Evolutionary conservation across 1,140 invertebrate genomes (phyloP).

Genomic region (Acromyrmex charruanus): DNA sequence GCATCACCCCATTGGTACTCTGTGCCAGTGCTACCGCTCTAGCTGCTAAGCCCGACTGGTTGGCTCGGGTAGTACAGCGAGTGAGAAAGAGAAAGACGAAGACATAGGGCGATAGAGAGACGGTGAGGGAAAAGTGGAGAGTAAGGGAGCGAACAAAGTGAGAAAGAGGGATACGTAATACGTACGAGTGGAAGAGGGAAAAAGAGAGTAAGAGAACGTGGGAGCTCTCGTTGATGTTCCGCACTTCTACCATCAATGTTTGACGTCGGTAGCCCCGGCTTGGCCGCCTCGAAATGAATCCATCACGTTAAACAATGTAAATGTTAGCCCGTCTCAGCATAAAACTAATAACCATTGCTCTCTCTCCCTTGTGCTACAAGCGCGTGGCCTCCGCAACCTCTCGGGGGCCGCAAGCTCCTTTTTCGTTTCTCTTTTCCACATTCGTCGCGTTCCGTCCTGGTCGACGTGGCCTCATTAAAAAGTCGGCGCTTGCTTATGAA

Average conservation of each 20-base stretch:
- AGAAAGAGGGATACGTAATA: constrained; percentile 34
- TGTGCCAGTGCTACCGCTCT: constrained; percentile 46
- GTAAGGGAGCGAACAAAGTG: constrained; percentile 41
- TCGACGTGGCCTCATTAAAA: constrained; percentile 71
- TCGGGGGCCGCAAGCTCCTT: constrained; percentile 68
- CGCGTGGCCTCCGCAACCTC: constrained; percentile 67
- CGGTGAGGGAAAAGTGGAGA: constrained; percentile 44
- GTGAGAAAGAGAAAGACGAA: constrained; percentile 50
- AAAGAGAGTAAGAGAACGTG: constrained; percentile 32
- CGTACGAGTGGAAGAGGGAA: constrained; percentile 18
- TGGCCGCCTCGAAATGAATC: constrained; percentile 83
- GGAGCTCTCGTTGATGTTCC: constrained; percentile 73
- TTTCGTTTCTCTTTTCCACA: constrained; percentile 48
- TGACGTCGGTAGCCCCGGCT: constrained; percentile 78
- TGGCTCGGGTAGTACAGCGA: constrained; percentile 45
- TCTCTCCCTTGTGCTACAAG: constrained; percentile 68
- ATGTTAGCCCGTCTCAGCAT: constrained; percentile 85
- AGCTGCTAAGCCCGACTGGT: constrained; percentile 70
- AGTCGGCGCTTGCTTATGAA: constrained; percentile 64
- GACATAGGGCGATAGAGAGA: constrained; percentile 50
- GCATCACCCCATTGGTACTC: constrained; percentile 78
- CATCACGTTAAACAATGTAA: constrained; percentile 86
- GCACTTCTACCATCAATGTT: constrained; percentile 80
- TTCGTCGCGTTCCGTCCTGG: constrained; percentile 44
- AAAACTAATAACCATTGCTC: constrained; percentile 85